Evolutionary conservation across 2,113 vertebrate genomes (phyloP), one percentile per base, ranked within the genome.

Genomic region (Eupsittula cactorum): DNA sequence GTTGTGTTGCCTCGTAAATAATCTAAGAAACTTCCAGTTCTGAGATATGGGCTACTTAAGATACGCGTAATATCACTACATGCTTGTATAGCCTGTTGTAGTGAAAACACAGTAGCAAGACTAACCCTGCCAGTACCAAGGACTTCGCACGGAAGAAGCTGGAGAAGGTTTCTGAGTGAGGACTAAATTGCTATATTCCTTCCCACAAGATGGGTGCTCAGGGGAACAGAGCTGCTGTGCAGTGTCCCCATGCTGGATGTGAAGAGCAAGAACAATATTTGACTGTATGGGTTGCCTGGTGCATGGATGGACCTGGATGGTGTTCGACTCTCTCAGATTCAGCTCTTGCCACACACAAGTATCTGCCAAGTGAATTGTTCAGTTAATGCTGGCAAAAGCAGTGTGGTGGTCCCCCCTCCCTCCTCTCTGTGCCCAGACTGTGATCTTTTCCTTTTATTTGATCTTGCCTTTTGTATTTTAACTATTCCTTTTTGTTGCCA

Each of bases 371-470:
- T 65, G 11, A 84, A 81, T 92, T 55, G 83, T 41, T 81, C 68
- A 63, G 33, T 68, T 71, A 59, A n/a, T n/a, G 46, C 42, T 70
- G 86, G 47, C 18, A 2, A 49, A 87, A 86, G n/a, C 6, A 2
- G 53, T 42, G 73, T 69, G 83, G 76, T 83, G 68, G 73, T 88
- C 83, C 84, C 47, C 29, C 35, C 55, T 92, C 83, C 73, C 50
- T 68, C 64, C 60, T 71, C 41, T 67, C 68, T 86, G 52, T 7
- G 9, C 80, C 88, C 83, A 81, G 92, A 71, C 92, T 94, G 24
- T 92, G 86, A 91, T 90, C 77, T 95, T 93, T 63, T 74, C 57
- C 70, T 88, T 93, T 62, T 59, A 35, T 97, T 91, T 94, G 75
- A 97, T 96, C 90, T 81, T 11, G 7, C 35, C 69, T 94, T 91